Conservation (phyloP, 2,797 vertebrate species). For the Antennarius maculatus region DNA sequence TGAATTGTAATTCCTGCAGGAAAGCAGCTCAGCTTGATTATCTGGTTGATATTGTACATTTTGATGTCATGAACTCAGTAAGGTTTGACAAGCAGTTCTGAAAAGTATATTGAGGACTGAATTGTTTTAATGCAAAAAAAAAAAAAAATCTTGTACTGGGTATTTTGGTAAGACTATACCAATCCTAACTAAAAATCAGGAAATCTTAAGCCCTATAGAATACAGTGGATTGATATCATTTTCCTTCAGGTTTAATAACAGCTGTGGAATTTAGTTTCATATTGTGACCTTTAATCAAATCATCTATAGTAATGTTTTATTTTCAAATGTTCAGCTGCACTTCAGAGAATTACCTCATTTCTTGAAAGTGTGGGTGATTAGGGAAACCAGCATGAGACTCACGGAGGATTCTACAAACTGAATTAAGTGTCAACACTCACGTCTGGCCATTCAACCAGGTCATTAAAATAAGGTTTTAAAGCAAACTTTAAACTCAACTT, state of each 20-base stretch:
- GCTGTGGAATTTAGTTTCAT: no score
- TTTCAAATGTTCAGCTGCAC: no score
- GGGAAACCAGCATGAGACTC: not conserved
- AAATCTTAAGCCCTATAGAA: no score
- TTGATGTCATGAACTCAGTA: slow-evolving; percentile 22
- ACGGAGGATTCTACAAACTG: not conserved
- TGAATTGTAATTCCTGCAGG: slow-evolving; percentile 14
- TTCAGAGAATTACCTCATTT: no score
- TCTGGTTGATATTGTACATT: slow-evolving; percentile 26
- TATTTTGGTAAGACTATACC: no score
- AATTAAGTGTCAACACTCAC: not conserved
- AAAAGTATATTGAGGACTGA: slow-evolving; percentile 1
- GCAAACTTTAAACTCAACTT: not conserved
- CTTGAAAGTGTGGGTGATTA: no score
- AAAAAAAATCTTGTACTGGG: no score
- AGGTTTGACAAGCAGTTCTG: not conserved
- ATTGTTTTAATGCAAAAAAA: not conserved
- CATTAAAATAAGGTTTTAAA: not conserved
- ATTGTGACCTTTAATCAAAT: no score
- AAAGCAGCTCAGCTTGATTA: slow-evolving; percentile 26
- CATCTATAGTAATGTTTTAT: no score
- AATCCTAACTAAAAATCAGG: no score
- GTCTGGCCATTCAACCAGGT: not conserved
- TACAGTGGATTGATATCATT: no score
- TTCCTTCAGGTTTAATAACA: no score